Conservation (phyloP, 2,888 invertebrate genomes). For the Microctonus aethiopoides region DNA sequence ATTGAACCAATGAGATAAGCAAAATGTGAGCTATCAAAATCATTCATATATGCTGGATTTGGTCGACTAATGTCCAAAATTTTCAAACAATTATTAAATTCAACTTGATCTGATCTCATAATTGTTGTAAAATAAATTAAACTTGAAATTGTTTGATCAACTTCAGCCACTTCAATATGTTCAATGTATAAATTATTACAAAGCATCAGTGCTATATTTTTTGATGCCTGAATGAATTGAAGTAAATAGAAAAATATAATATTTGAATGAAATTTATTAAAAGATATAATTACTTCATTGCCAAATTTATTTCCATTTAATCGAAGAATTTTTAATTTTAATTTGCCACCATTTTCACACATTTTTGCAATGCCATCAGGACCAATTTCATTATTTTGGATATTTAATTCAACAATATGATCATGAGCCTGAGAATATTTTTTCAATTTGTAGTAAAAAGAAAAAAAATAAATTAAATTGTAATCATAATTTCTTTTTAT, state of each 20-base stretch:
- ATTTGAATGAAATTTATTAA: not conserved
- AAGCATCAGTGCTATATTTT: slow-evolving; percentile 69
- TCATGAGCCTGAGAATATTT: slow-evolving; percentile 64
- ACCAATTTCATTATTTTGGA: slow-evolving; percentile 71
- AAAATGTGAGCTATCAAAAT: slow-evolving; percentile 55
- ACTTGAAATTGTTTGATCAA: slow-evolving; percentile 71
- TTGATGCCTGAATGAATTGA: slow-evolving; percentile 65
- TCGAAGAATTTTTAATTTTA: slow-evolving; percentile 70
- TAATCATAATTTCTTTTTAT: too few species aligned
- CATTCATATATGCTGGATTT: slow-evolving; percentile 54
- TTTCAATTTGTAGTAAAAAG: slow-evolving; percentile 57
- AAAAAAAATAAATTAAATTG: too few species aligned
- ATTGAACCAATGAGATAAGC: slow-evolving; percentile 59
- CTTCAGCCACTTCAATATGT: slow-evolving; percentile 71
- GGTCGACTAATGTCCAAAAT: slow-evolving; percentile 66
- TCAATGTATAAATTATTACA: slow-evolving; percentile 67
- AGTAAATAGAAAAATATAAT: not conserved
- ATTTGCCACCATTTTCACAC: slow-evolving; percentile 43
- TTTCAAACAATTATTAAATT: slow-evolving; percentile 55
- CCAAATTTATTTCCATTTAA: slow-evolving; percentile 74
- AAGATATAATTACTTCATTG: slow-evolving; percentile 59
- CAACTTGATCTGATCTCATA: slow-evolving; percentile 65
- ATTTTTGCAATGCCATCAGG: slow-evolving; percentile 64
- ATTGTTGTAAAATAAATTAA: slow-evolving; percentile 69
- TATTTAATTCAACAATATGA: slow-evolving; percentile 69